Percentiles rank a stretch among this genome's conserved stretches.
Evolutionary conservation across 2,888 invertebrate species (phyloP).

Genomic region (Hermaeophaga mercurialis): DNA sequence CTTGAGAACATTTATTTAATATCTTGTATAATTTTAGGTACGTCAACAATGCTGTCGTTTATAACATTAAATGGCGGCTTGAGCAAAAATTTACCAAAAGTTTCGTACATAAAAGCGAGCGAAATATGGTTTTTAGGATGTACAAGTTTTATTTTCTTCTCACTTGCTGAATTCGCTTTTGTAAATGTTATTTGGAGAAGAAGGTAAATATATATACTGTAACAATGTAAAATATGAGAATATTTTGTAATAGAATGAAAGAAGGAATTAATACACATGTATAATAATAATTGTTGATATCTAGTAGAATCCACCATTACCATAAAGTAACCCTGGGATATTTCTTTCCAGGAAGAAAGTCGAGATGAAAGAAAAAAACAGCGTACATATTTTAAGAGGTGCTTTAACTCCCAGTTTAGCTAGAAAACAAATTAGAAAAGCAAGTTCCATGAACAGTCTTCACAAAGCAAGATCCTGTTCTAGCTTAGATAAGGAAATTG

Average conservation of each 20-base stretch:
- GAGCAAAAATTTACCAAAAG: slow-evolving; percentile 84
- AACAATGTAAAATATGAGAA: too few species aligned
- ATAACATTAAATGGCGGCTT: slow-evolving; percentile 86
- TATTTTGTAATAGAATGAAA: too few species aligned
- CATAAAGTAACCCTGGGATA: too few species aligned
- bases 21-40: slow-evolving; percentile 65
- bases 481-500: slow-evolving; percentile 67
- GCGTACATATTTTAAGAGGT: slow-evolving; percentile 83
- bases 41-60: slow-evolving; percentile 85
- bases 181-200: slow-evolving; percentile 88
- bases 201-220: slow-evolving; percentile 61
- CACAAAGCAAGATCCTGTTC: slow-evolving; percentile 76
- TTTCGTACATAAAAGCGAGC: slow-evolving; percentile 87
- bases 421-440: slow-evolving; percentile 71
- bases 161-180: slow-evolving; percentile 86
- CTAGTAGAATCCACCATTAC: too few species aligned
- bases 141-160: slow-evolving; percentile 82
- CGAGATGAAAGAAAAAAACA: slow-evolving; percentile 55
- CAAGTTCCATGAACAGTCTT: slow-evolving; percentile 64
- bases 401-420: slow-evolving; percentile 79
- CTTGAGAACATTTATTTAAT: too few species aligned
- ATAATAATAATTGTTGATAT: too few species aligned
- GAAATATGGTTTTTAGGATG: slow-evolving; percentile 90
- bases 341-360: slow-evolving; percentile 45
- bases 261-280: too few species aligned